phyloP scores from a whole-genome alignment of 2,888 invertebrate species.

The Phragmatobia fuliginosa region DNA sequence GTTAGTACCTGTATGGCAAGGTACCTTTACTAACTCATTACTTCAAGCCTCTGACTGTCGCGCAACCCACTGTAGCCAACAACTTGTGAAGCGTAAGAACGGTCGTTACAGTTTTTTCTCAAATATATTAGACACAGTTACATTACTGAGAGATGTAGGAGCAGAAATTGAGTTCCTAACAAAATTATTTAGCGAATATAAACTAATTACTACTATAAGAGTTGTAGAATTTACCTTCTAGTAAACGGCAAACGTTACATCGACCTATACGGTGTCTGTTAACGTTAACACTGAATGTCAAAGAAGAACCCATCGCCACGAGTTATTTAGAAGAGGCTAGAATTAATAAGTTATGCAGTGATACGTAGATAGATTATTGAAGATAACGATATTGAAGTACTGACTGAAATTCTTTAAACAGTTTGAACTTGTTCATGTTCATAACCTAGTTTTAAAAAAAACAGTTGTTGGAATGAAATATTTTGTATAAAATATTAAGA shows the following conservation, averaged over 20 bases:
- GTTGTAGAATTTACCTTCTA: not conserved
- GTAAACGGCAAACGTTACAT: not conserved
- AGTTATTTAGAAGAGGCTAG: slow-evolving; percentile 16
- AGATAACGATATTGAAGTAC: slow-evolving; percentile 16
- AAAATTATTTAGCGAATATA: not conserved
- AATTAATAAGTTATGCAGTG: slow-evolving; percentile 33
- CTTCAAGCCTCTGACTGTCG: slow-evolving; percentile 15
- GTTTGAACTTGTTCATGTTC: not conserved
- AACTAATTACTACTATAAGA: not conserved
- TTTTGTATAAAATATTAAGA: slow-evolving; percentile 39
- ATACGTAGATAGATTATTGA: slow-evolving; percentile 21
- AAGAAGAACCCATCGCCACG: not conserved
- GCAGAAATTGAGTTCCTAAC: not conserved
- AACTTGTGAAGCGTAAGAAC: not conserved
- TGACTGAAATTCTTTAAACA: slow-evolving; percentile 29
- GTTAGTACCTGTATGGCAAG: slow-evolving; percentile 18
- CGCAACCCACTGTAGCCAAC: not conserved
- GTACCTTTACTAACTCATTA: slow-evolving; percentile 30
- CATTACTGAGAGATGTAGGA: not conserved
- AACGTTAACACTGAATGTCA: not conserved
- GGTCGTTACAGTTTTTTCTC: not conserved
- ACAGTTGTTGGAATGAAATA: slow-evolving; percentile 26
- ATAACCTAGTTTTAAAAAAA: slow-evolving; percentile 23
- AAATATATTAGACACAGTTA: not conserved
- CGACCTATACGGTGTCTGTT: not conserved